phyloP scores from a whole-genome alignment of 1,140 invertebrate species.

The Micrasema minimum region DNA sequence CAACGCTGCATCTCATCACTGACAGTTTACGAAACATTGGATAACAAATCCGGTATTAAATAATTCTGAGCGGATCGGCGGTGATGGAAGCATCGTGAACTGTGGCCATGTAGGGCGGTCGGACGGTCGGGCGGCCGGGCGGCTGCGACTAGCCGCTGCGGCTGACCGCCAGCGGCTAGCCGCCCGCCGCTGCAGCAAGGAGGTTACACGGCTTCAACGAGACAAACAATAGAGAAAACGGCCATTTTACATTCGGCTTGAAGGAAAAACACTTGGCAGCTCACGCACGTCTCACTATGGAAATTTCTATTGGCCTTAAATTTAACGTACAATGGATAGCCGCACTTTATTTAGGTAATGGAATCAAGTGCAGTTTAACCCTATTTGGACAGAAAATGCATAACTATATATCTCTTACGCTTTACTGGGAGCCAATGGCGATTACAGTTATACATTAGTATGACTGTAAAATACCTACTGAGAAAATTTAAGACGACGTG shows the following conservation, averaged over 20 bases:
- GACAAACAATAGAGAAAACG: slow-evolving; percentile 52
- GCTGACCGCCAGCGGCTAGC: no score
- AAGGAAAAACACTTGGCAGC: slow-evolving; percentile 40
- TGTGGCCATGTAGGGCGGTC: slow-evolving; percentile 10
- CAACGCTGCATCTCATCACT: neutral
- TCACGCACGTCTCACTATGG: slow-evolving; percentile 42
- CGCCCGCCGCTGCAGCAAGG: neutral
- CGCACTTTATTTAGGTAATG: neutral
- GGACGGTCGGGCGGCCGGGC: neutral
- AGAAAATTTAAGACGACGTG: no score
- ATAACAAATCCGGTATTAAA: slow-evolving; percentile 27
- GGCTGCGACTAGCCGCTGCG: no score
- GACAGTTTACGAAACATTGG: slow-evolving; percentile 1
- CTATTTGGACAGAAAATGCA: no score
- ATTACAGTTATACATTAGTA: no score
- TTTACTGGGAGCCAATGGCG: no score
- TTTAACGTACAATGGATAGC: slow-evolving; percentile 32
- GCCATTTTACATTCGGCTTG: slow-evolving; percentile 46
- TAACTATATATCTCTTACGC: no score
- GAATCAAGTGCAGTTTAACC: no score
- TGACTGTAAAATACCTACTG: no score
- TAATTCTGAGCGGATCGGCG: slow-evolving; percentile 22
- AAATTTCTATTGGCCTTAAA: slow-evolving; percentile 40
- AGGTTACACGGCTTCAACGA: slow-evolving; percentile 22
- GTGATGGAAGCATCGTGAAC: slow-evolving; percentile 28